Percentiles rank a stretch among this genome's conserved stretches.
These are phyloP conservation scores for Trialeurodes vaporariorum DNA, from an alignment of 1,140 invertebrate genomes.

Conservation along the genomic window DNA sequence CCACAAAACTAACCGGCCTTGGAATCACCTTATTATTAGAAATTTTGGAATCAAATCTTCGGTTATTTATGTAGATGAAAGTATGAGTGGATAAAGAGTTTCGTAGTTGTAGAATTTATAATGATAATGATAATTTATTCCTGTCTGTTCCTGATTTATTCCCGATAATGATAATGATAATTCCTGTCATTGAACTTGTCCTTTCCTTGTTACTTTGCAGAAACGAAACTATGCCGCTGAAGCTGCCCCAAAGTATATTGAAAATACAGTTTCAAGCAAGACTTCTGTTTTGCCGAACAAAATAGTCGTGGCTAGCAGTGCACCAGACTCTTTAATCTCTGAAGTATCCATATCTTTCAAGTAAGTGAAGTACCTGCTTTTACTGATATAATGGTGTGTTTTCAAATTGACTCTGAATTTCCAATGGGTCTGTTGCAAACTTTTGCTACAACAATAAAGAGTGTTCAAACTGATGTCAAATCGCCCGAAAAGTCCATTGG, in stretches of 20 bases:
- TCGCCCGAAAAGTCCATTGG: too few species aligned
- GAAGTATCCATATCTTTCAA: neutral
- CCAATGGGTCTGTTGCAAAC: too few species aligned
- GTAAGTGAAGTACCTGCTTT: neutral
- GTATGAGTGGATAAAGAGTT: neutral
- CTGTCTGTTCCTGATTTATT: neutral
- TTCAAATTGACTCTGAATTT: too few species aligned
- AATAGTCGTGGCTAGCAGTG: neutral
- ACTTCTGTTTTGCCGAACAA: neutral
- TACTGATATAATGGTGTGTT: too few species aligned
- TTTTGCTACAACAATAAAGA: too few species aligned
- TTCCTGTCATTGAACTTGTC: neutral
- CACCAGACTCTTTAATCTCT: neutral
- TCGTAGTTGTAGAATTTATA: neutral
- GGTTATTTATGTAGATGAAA: too few species aligned
- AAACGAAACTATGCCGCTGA: neutral
- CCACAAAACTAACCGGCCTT: too few species aligned
- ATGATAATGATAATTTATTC: neutral
- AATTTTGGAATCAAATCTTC: neutral
- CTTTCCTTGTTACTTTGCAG: neutral
- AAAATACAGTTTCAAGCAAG: neutral
- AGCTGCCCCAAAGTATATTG: neutral
- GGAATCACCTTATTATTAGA: neutral
- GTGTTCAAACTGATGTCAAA: too few species aligned
- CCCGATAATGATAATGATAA: neutral